Conservation (phyloP, 2,888 invertebrate species). For the Formica aserva region DNA sequence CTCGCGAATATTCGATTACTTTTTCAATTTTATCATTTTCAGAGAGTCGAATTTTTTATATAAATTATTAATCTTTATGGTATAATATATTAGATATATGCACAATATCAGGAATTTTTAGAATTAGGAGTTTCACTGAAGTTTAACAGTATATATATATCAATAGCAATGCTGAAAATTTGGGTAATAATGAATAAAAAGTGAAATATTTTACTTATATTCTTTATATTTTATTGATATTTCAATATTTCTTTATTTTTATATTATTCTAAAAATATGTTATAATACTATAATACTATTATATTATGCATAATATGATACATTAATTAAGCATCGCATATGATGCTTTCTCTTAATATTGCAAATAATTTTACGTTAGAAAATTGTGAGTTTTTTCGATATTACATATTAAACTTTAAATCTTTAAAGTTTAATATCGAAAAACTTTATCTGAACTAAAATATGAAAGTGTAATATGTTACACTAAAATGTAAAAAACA, state of each 20-base stretch:
- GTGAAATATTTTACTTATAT: neutral
- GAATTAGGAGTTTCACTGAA: neutral
- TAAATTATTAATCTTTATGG: slow-evolving; percentile 14
- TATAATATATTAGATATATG: neutral
- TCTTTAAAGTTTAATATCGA: no score
- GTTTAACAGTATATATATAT: neutral
- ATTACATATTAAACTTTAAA: neutral
- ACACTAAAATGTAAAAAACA: neutral
- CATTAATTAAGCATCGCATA: neutral
- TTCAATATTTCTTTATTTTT: neutral
- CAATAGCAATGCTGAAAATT: neutral
- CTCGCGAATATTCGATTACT: slow-evolving; percentile 33
- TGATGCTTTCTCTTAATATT: neutral
- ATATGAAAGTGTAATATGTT: neutral
- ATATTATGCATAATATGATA: neutral
- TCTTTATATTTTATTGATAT: slow-evolving; percentile 14
- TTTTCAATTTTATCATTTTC: slow-evolving; percentile 38
- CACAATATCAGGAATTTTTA: slow-evolving; percentile 1
- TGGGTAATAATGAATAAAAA: slow-evolving; percentile 11
- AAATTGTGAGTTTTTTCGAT: neutral
- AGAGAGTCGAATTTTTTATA: neutral
- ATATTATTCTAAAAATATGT: slow-evolving; percentile 2
- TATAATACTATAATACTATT: neutral
- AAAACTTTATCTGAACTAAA: neutral
- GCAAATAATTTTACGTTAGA: neutral